phyloP scores from a whole-genome alignment of 2,888 invertebrate species.

The Anagyrus pseudococci region DNA sequence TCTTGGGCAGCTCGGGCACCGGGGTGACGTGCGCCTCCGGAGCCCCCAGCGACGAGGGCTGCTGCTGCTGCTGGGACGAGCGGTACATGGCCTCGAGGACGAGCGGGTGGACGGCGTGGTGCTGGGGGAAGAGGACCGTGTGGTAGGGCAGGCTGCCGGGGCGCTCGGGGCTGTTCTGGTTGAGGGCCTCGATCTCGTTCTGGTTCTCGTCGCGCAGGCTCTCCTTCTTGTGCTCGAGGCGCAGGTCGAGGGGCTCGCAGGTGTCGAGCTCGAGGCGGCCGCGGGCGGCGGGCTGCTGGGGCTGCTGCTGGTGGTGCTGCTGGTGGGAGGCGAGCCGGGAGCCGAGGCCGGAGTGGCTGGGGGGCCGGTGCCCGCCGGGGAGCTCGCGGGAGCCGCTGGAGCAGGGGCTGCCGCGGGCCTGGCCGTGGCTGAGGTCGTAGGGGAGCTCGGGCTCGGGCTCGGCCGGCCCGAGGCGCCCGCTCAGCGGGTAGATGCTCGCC shows the following conservation, averaged over 20 bases:
- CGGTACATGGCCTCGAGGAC: constrained; percentile 76
- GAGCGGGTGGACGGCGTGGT: constrained; percentile 70
- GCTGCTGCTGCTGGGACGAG: constrained; percentile 61
- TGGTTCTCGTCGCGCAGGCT: constrained; percentile 85
- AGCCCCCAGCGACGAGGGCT: not conserved
- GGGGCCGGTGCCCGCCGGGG: constrained; percentile 42
- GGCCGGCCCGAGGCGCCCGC: constrained; percentile 46
- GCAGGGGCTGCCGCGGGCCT: constrained; percentile 53
- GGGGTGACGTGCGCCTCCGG: constrained; percentile 9
- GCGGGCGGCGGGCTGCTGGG: constrained; percentile 65
- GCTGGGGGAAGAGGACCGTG: constrained; percentile 57
- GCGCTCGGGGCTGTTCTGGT: constrained; percentile 48
- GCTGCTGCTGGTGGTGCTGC: constrained; percentile 64
- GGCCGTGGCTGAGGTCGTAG: constrained; percentile 69
- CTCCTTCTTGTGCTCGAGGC: constrained; percentile 83
- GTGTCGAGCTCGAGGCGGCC: constrained; percentile 54
- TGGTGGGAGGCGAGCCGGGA: constrained; percentile 39
- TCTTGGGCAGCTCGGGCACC: constrained; percentile 67
- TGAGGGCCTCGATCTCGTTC: constrained; percentile 71
- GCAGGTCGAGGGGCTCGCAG: constrained; percentile 86
- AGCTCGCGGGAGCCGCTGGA: constrained; percentile 4
- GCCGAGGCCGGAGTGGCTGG: constrained; percentile 1
- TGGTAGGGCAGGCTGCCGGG: constrained; percentile 52
- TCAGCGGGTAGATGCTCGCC: constrained; percentile 75
- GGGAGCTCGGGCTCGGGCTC: constrained; percentile 66